Conservation (phyloP, 2,888 invertebrate genomes). For the Diaperis boleti region DNA sequence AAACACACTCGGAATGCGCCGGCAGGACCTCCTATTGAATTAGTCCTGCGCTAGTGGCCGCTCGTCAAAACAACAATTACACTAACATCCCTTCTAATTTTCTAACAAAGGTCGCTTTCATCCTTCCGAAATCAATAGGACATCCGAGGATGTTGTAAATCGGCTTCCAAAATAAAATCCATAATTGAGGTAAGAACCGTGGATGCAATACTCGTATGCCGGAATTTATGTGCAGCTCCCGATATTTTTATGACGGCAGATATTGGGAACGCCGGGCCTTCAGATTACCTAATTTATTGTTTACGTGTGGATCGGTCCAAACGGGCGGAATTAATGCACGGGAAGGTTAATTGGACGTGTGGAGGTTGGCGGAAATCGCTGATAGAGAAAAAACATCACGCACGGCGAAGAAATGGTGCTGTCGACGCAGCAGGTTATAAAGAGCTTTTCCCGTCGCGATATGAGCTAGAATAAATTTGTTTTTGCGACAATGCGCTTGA, state of each 20-base stretch:
- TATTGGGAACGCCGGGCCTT: conserved; percentile 26
- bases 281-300: conserved; percentile 30
- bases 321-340: conserved; percentile 11
- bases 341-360: conserved; percentile 11
- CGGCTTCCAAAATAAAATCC: conserved; percentile 27
- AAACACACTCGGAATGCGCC: conserved; percentile 2
- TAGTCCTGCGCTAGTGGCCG: neutral
- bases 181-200: conserved; percentile 31
- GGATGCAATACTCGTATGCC: conserved; percentile 30
- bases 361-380: conserved; percentile 1
- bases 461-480: conserved; percentile 30
- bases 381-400: conserved; percentile 8
- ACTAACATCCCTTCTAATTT: neutral
- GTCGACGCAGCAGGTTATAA: conserved; percentile 9
- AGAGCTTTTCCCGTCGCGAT: conserved; percentile 14
- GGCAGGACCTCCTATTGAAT: neutral
- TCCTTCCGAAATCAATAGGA: conserved; percentile 16
- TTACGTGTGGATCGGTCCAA: conserved; percentile 15
- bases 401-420: neutral
- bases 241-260: conserved; percentile 32
- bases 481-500: conserved; percentile 29
- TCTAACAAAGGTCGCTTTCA: neutral
- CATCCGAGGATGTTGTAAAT: conserved; percentile 14
- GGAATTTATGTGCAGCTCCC: conserved; percentile 24
- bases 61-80: neutral